Evolutionary conservation across 1,140 invertebrate species (phyloP).

Genomic region (Cylas formicarius): DNA sequence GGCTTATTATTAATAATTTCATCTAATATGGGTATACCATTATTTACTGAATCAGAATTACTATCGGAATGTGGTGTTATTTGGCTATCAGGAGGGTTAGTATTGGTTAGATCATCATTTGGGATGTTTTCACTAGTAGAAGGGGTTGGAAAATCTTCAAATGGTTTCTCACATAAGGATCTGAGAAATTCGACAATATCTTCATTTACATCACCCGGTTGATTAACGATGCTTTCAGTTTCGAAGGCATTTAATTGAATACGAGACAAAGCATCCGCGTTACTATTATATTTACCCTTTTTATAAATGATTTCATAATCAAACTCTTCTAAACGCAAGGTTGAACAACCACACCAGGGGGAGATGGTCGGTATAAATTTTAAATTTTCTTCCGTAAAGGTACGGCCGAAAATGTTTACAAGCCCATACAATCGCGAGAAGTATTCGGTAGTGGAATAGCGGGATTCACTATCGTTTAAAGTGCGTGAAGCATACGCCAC

Average conservation of each 20-base stretch:
- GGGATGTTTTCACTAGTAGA: no score
- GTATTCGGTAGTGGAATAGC: slow-evolving; percentile 14
- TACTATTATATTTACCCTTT: slow-evolving; percentile 14
- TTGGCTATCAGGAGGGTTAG: no score
- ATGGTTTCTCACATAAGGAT: no score
- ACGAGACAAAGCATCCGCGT: slow-evolving; percentile 12
- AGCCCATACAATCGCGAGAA: slow-evolving; percentile 15
- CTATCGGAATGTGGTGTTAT: no score
- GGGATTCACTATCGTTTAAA: slow-evolving; percentile 11
- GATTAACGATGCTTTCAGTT: no score
- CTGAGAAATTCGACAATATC: no score
- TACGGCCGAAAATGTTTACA: slow-evolving; percentile 15
- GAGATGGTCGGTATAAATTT: slow-evolving; percentile 14
- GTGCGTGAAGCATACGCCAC: slow-evolving; percentile 10
- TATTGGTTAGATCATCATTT: no score
- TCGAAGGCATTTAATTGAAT: slow-evolving; percentile 9
- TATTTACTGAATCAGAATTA: no score
- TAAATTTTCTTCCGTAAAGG: slow-evolving; percentile 11
- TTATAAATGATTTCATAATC: slow-evolving; percentile 11
- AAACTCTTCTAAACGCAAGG: slow-evolving; percentile 14
- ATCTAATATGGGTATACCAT: no score
- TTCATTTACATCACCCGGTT: no score
- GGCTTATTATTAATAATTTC: no score
- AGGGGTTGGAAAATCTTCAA: no score
- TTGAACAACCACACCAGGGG: slow-evolving; percentile 15